Base-by-base conservation (phyloP, 2,888 invertebrate genomes). In the Torymus aiolomorphi region DNA sequence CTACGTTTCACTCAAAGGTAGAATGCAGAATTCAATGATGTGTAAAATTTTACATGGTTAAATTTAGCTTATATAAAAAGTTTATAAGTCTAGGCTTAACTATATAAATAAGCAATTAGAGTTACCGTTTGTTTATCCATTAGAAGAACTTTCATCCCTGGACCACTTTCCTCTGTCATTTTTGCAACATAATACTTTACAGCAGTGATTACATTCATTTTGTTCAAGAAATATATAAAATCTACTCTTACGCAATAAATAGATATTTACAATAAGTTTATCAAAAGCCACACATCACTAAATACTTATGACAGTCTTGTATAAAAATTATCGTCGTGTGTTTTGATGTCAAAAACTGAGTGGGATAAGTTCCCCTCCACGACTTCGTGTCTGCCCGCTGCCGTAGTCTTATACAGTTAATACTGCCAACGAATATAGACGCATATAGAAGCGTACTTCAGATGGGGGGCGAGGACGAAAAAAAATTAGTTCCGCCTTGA, bases 61-160 rank as follows among this genome's bases (percentile, higher is more conserved):
- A 49, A n/a, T n/a, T 49, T 49, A 57, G 42, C 2, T 57, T 59
- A 49, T 59, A 31, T 31, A 59, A 71, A 71, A 59, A 71, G 14
- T 42, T 56, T 18, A 20, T 14, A 49, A 61, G 13, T 31, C 5
- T 49, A 31, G 12, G 16, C 13, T 63, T 18, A 1, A 31, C 62
- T 57, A 71, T 20, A 20, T 61, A 20, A 63, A 65, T 49, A 54
- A 31, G 4, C 13, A 14, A 51, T 52, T 57, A 72, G 24, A 71
- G 59, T 69, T 79, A 97, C 97, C 82, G 99, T 99, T 91, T 99
- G 98, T 91, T 96, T 97, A 91, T 99, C 99, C 96, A 99, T 97
- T 67, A 99, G 91, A 83, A 99, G 93, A 61, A 98, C 96, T 94
- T 99, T 99, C 98, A 99, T 99, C 71, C 99, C 99, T 0, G 98